A percentile compares a stretch with the other conserved stretches of the same genome.
phyloP scores from a whole-genome alignment of 2,888 invertebrate genomes.

The Diploptera punctata region DNA sequence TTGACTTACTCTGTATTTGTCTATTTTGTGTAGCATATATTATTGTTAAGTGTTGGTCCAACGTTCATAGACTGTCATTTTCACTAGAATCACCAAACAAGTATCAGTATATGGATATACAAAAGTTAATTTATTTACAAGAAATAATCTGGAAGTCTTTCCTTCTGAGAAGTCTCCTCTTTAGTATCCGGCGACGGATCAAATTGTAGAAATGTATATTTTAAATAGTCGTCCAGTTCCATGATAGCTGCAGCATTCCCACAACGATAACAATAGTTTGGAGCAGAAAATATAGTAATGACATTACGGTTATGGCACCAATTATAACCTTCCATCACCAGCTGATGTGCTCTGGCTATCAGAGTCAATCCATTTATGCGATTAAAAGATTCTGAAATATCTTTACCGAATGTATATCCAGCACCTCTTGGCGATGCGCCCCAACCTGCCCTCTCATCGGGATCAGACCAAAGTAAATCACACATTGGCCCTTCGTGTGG shows the following conservation, averaged over 20 bases:
- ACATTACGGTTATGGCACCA: slow-evolving; percentile 99
- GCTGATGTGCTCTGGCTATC: slow-evolving; percentile 98
- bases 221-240: slow-evolving; percentile 96
- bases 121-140: no score
- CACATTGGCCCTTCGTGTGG: slow-evolving; percentile 68
- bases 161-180: no score
- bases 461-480: slow-evolving; percentile 69
- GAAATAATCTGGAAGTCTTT: no score
- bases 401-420: slow-evolving; percentile 97
- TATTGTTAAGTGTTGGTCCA: no score
- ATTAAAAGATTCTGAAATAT: slow-evolving; percentile 97
- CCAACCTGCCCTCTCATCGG: slow-evolving; percentile 86
- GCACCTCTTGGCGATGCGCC: slow-evolving; percentile 98
- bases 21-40: no score
- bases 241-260: slow-evolving; percentile 98
- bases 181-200: no score
- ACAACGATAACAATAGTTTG: slow-evolving; percentile 95
- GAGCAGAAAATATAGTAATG: slow-evolving; percentile 99
- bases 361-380: slow-evolving; percentile 96
- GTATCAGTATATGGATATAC: no score
- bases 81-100: no score
- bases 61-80: no score
- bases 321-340: slow-evolving; percentile 99
- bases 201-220: slow-evolving; percentile 96
- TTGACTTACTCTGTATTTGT: no score